These are phyloP conservation scores for Dinomys branickii DNA, from an alignment of 2,113 vertebrate species.

Conservation along the genomic window DNA sequence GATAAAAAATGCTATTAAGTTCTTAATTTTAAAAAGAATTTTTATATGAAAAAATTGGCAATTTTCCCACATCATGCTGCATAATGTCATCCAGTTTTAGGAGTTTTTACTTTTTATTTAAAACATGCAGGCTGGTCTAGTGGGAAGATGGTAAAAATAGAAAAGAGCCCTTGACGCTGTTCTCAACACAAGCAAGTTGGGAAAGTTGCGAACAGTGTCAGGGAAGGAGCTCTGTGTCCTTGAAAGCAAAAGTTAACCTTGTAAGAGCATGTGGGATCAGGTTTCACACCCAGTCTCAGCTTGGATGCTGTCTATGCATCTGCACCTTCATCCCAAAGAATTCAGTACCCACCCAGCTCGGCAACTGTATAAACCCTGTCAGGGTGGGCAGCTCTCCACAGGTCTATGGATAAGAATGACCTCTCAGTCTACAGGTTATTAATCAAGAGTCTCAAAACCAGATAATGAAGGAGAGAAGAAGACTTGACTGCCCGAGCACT, in stretches of 20 bases:
- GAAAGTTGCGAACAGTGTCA: accelerated
- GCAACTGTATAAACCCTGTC: neutral
- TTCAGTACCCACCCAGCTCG: accelerated
- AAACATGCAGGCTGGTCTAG: neutral
- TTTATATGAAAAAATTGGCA: slow-evolving; percentile 32
- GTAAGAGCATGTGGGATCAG: accelerated
- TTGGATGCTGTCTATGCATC: too few species aligned
- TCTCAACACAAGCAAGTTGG: neutral
- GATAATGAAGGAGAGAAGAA: neutral
- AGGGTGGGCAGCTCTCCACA: neutral
- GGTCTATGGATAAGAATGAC: neutral
- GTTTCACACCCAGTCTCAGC: too few species aligned
- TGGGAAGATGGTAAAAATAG: neutral
- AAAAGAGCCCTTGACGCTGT: neutral
- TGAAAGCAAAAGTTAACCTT: neutral
- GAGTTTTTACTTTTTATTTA: neutral
- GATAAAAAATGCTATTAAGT: slow-evolving; percentile 34
- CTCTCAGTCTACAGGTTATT: neutral
- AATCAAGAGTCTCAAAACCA: neutral
- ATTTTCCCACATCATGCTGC: slow-evolving; percentile 58
- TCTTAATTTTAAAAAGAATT: slow-evolving; percentile 4
- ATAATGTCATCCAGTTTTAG: neutral
- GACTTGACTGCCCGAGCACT: accelerated
- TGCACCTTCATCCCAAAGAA: neutral
- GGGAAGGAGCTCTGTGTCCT: neutral